Conservation (phyloP, 2,113 vertebrate species). For the Eubucco bourcierii region DNA sequence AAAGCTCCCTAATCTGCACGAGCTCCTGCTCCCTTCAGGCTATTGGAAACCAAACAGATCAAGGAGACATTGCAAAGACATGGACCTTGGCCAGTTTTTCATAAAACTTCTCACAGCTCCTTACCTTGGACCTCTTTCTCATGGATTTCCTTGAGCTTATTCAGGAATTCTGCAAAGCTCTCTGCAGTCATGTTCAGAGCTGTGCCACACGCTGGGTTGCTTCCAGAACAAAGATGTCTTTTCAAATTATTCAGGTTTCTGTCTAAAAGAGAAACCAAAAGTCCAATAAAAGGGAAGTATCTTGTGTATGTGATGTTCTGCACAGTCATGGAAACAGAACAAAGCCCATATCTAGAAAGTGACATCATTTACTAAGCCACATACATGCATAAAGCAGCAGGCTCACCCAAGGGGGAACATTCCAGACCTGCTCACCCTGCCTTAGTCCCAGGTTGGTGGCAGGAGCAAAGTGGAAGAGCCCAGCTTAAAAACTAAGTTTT, state of each 20-base stretch:
- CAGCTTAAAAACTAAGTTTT: neutral
- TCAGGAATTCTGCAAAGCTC: conserved; percentile 83
- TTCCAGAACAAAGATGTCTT: rapidly evolving
- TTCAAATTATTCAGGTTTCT: neutral
- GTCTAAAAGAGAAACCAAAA: neutral
- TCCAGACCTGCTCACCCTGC: neutral
- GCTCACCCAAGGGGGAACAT: rapidly evolving
- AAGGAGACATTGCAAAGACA: neutral
- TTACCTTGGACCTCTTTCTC: conserved; percentile 90
- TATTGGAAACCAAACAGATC: neutral
- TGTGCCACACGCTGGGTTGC: neutral
- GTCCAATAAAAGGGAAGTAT: neutral
- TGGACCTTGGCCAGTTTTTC: neutral
- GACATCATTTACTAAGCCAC: neutral
- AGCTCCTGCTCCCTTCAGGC: neutral
- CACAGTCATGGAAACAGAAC: neutral
- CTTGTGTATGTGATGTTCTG: neutral
- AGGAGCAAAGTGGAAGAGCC: neutral
- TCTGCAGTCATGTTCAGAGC: conserved; percentile 71
- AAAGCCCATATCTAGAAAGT: neutral
- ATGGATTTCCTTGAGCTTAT: conserved; percentile 86
- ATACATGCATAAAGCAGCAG: neutral
- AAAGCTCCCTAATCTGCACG: neutral
- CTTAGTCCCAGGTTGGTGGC: neutral
- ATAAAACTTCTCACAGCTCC: neutral